Evolutionary conservation across 1,140 invertebrate species (phyloP), one percentile per base, ranked within the genome.

Genomic region (Drosophila gunungcola): DNA sequence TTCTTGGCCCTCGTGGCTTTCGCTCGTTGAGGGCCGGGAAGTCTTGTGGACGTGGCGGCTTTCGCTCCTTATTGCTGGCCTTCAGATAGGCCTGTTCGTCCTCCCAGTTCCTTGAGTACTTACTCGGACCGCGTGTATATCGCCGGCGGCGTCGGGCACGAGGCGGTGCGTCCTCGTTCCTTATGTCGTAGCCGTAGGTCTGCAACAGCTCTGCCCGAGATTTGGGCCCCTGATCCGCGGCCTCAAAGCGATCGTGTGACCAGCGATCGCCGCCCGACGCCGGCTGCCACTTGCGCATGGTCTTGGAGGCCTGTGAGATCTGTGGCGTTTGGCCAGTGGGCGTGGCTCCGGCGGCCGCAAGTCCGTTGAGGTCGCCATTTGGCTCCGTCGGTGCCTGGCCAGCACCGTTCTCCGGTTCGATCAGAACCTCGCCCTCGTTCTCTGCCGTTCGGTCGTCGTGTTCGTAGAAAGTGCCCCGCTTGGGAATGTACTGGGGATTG

Each of bases 401-500:
- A 12, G 67, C 58, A 11, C 73, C 56, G 53, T 29, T 80, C 29
- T 58, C 90, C 5, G 60, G 51, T 16, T 80, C 76, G 2, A 48
- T 55, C 5, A 65, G 73, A 0, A 51, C 63, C 1, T 72, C 74
- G 5, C 73, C 95, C 13, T 84, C 96, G 11, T 95, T 69, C 21
- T 96, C 96, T 16, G 95, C 94, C n/a, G 96, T 97, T 76, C 97
- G 93, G 90, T 98, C 97, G 93, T 99, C 98, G 91, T 99, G 98
- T 83, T 99, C 98, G 89, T 99, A 99, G 93, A 99, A 99, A 3
- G 97, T 97, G 13, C 98, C 98, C 72, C 96, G 95, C 93, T 98
- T 98, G 0, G 98, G 98, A 86, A 99, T 98, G 92, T 98, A 99
- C 78, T 99, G 98, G 4, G 98, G 98, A 93, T 99, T 99, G 83